Conservation (phyloP, 2,113 vertebrate species). For the Salvator merianae region DNA sequence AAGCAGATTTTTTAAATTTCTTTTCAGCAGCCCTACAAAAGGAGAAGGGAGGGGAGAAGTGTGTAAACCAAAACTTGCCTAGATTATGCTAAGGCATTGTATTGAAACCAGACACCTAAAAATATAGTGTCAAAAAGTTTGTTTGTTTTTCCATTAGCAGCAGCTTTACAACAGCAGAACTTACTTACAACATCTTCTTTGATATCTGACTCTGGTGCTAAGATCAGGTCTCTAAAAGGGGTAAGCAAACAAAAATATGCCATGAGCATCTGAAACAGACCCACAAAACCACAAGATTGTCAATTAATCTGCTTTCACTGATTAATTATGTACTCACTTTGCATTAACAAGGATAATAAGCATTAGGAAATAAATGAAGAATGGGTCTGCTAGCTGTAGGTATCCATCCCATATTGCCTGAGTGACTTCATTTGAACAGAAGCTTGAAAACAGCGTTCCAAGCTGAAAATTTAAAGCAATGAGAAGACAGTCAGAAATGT, state of each 20-base stretch:
- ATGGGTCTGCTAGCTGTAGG: conserved; percentile 94
- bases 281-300: neutral
- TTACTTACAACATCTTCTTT: conserved; percentile 93
- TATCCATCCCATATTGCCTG: conserved; percentile 95
- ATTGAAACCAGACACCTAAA: neutral
- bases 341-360: conserved; percentile 98
- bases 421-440: conserved; percentile 88
- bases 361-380: conserved; percentile 98
- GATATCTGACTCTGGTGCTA: conserved; percentile 82
- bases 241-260: conserved; percentile 57
- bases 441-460: conserved; percentile 92
- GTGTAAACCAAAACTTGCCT: neutral
- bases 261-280: conserved; percentile 23
- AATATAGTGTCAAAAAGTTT: neutral
- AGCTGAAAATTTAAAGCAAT: conserved; percentile 76
- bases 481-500: conserved; percentile 43
- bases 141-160: neutral
- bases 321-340: conserved; percentile 83
- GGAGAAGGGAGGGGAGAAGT: neutral
- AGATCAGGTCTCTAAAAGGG: conserved; percentile 86
- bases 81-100: neutral
- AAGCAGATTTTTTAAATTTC: neutral
- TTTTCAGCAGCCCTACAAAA: neutral
- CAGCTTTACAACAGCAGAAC: conserved; percentile 60
- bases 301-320: neutral